phyloP scores from a whole-genome alignment of 1,140 invertebrate species.

The Ceratina australensis region DNA sequence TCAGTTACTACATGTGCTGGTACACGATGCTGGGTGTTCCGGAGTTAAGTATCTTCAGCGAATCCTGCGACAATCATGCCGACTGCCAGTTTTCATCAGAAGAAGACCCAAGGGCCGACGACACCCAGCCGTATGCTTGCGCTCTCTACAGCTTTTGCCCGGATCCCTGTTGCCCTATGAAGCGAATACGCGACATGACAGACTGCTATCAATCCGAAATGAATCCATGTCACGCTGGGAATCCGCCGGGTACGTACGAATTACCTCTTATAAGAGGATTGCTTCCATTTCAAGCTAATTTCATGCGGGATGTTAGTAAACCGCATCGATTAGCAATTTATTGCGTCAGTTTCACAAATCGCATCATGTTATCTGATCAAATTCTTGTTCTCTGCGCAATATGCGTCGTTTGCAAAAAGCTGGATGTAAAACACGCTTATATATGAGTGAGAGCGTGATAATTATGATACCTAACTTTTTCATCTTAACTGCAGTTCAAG shows the following conservation, averaged over 20 bases:
- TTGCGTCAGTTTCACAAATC: neutral
- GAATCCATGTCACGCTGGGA: constrained; percentile 78
- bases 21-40: constrained; percentile 81
- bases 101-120: constrained; percentile 80
- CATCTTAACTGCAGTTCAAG: too few relatives aligned
- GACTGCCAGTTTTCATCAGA: constrained; percentile 78
- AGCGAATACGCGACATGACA: constrained; percentile 72
- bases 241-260: constrained; percentile 58
- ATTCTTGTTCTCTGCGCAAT: too few relatives aligned
- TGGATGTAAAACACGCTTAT: too few relatives aligned
- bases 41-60: constrained; percentile 78
- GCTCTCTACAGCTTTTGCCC: constrained; percentile 84
- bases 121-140: constrained; percentile 81
- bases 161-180: constrained; percentile 82
- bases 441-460: too few relatives aligned
- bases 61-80: constrained; percentile 83
- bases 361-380: too few relatives aligned
- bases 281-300: constrained; percentile 29
- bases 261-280: constrained; percentile 34
- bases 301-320: neutral
- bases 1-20: constrained; percentile 85
- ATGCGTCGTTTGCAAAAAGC: too few relatives aligned
- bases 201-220: constrained; percentile 71
- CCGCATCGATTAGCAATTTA: neutral
- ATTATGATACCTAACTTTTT: too few relatives aligned